Evolutionary conservation across 2,888 invertebrate genomes (phyloP), one percentile per base, ranked within the genome.

Genomic region (Xanthia icteritia): DNA sequence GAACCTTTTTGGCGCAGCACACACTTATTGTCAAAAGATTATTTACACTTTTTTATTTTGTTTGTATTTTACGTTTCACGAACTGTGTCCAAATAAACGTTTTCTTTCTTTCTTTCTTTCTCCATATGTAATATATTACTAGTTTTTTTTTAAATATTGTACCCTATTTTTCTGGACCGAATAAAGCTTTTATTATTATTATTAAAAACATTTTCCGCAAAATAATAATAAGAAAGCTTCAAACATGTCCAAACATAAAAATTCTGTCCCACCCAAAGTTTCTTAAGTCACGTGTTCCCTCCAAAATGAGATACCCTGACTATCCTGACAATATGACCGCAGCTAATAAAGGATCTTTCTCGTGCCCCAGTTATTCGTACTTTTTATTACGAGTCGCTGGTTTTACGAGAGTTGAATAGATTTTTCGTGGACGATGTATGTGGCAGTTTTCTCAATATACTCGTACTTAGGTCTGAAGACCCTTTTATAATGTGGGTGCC

Each of bases 351-450:
- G 63, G 58, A 66, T 48, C 68, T n/a, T 78, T 42, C 72, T 82
- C 13, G 54, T 60, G 60, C 69, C 73, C 75, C 17, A 68, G 79
- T 77, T 78, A 78, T 70, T 80, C 48, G 45, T 71, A 66, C 79
- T 68, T 82, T 88, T 86, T 88, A 85, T 82, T 79, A 73, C 60
- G 13, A 58, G 9, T 5, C 39, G 39, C 68, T 63, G 58, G 68
- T 77, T 87, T 76, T 79, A 75, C 54, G 27, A 17, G 23, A 64
- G 48, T 65, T 73, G 20, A 78, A 80, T 65, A 61, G 79, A 61
- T 48, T 77, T 72, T 71, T 64, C 5, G 31, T n/a, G 36, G 39
- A 27, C 36, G 51, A 70, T n/a, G 15, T 64, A 67, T 66, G 54
- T 36, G 48, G 71, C 60, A 45, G 31, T 65, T 65, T 58, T 56